Conservation (phyloP, 2,888 invertebrate genomes). For the Dione vanillae region DNA sequence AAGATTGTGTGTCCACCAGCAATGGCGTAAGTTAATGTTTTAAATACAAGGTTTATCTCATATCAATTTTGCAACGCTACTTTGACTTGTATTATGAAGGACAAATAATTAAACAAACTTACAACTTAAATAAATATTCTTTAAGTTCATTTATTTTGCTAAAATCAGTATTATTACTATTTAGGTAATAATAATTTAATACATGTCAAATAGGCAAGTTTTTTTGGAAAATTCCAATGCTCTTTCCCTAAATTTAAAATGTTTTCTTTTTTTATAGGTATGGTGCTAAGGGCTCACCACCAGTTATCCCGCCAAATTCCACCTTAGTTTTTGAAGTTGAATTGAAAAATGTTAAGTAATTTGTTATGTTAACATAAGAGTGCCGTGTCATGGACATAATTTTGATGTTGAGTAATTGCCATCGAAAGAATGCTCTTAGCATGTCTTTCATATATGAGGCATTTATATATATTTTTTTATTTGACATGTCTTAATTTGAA, state of each 20-base stretch:
- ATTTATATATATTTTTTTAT: conserved; percentile 31
- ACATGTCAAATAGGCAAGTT: no score
- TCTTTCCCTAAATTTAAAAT: background rate
- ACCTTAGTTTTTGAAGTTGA: conserved; percentile 96
- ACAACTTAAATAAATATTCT: no score
- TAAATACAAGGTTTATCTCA: no score
- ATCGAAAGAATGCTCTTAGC: conserved; percentile 56
- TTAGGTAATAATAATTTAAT: no score
- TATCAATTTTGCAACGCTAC: no score
- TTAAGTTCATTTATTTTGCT: no score
- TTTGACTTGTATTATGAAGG: no score
- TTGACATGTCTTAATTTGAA: conserved; percentile 17
- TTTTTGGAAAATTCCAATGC: no score
- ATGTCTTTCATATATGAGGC: conserved; percentile 43
- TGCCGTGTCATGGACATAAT: conserved; percentile 46
- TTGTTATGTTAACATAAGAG: conserved; percentile 36
- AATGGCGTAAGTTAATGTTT: conserved; percentile 89
- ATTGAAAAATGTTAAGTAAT: conserved; percentile 90
- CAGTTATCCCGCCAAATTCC: conserved; percentile 94
- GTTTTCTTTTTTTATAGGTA: conserved; percentile 81
- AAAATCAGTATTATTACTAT: no score
- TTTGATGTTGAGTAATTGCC: conserved; percentile 57
- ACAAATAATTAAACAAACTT: no score
- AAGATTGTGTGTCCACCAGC: conserved; percentile 92
- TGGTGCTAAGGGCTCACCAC: conserved; percentile 90